These are phyloP conservation scores for Acarapis woodi DNA, from an alignment of 1,140 invertebrate genomes.

Conservation along the genomic window DNA sequence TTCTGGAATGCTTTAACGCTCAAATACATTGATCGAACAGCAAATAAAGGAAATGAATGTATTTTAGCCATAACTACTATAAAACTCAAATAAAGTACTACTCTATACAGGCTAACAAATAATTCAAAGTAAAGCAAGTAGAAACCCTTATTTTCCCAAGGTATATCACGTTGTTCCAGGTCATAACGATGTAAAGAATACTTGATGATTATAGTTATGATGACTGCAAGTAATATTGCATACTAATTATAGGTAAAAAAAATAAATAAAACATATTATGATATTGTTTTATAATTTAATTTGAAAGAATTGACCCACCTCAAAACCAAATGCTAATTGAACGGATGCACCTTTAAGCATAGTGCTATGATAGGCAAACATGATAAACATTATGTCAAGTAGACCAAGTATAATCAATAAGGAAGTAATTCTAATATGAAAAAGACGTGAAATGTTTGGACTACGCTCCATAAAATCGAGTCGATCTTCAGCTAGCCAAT, in stretches of 20 bases:
- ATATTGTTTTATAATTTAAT: constrained; percentile 2
- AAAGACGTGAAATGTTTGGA: constrained; percentile 78
- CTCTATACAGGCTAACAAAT: constrained; percentile 49
- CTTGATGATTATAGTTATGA: constrained; percentile 76
- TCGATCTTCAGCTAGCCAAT: constrained; percentile 94
- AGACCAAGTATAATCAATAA: constrained; percentile 46
- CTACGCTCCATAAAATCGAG: constrained; percentile 99
- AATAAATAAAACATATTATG: neutral
- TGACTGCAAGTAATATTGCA: constrained; percentile 76
- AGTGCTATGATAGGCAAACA: constrained; percentile 82
- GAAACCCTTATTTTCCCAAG: constrained; percentile 98
- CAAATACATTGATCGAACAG: constrained; percentile 94
- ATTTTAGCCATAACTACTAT: constrained; percentile 88
- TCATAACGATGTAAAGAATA: constrained; percentile 81
- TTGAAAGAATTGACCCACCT: constrained; percentile 21
- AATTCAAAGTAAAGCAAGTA: constrained; percentile 88
- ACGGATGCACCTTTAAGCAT: constrained; percentile 77
- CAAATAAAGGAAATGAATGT: constrained; percentile 90
- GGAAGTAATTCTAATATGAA: constrained; percentile 65
- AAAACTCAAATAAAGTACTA: constrained; percentile 72
- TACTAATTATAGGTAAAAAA: constrained; percentile 27
- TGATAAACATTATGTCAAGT: constrained; percentile 63
- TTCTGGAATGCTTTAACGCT: constrained; percentile 92
- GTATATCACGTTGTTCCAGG: constrained; percentile 70
- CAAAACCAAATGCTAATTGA: constrained; percentile 95